Evolutionary conservation across 23 tunicate genomes (phyloP), one percentile per base, ranked within the genome.

Genomic region (Ciona savignyi): DNA sequence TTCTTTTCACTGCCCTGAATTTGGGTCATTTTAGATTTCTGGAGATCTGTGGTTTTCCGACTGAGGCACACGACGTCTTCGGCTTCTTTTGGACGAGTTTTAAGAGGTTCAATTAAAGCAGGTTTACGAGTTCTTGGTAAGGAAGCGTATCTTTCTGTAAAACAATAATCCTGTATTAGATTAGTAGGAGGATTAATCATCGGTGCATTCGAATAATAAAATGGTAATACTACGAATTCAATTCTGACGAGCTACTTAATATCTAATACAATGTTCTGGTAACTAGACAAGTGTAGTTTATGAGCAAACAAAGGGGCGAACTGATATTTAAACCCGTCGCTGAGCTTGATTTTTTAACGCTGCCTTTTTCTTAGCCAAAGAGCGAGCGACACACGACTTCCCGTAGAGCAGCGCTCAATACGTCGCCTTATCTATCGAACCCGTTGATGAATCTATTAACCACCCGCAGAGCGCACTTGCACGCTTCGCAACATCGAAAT

Each of bases 1-100:
- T 81, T 81, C 4, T 73, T 51, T 64, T 60, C 65, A 61, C n/a
- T 33, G 29, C 28, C 78, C 11, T 51, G 51, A 3, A 23, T 3
- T 33, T 30, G 49, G 26, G 56, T 63, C 69, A 32, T 63, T 30
- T 22, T 61, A 48, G 68, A 15, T 74, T 24, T 51, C 23, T 74
- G 49, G 6, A 29, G 51, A 30, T 62, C 29, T 34, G 69, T n/a
- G 6, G 63, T 24, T 71, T 33, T 33, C 51, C 32, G 66, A 68
- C 32, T 68, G 62, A 63, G 26, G n/a, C 22, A 4, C 28, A 25
- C 15, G 22, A n/a, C 28, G 67, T 63, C 67, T 63, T 23, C 28
- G 28, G 67, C 67, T 63, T 63, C 67, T 63, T 63, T 63, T 11
- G 56, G 22, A 9, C 67, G 56, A 15, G 56, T 15, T 42, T 42